These are phyloP conservation scores for Buathra laborator DNA, from an alignment of 2,888 invertebrate genomes.

Conservation along the genomic window DNA sequence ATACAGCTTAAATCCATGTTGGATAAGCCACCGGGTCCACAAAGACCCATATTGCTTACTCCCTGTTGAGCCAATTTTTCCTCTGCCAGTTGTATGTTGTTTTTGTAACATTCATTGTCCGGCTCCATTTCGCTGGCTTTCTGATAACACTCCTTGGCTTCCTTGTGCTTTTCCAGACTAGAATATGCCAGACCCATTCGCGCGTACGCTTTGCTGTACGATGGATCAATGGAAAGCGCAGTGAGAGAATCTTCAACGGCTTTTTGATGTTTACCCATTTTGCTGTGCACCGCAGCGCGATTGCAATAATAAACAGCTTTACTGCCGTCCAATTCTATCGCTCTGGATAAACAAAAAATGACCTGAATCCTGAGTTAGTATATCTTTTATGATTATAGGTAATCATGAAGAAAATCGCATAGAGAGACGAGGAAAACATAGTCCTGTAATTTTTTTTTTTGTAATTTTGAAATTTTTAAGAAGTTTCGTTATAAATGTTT, in stretches of 20 bases:
- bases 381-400: conserved; percentile 66
- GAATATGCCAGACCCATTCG: conserved; percentile 95
- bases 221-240: conserved; percentile 95
- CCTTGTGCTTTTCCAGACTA: conserved; percentile 92
- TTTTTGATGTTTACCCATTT: conserved; percentile 92
- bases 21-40: conserved; percentile 72
- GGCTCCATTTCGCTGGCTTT: conserved; percentile 97
- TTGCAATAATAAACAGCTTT: conserved; percentile 99
- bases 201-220: conserved; percentile 98
- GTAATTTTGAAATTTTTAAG: too few species aligned
- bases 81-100: conserved; percentile 94
- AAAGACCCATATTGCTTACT: conserved; percentile 75
- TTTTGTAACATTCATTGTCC: conserved; percentile 95
- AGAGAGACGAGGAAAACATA: background rate
- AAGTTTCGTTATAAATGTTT: too few species aligned
- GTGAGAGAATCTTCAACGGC: conserved; percentile 96
- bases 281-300: conserved; percentile 97
- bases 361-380: conserved; percentile 65
- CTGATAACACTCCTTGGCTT: conserved; percentile 94
- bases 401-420: conserved; percentile 16
- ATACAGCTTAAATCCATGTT: conserved; percentile 88
- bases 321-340: conserved; percentile 93
- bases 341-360: conserved; percentile 86
- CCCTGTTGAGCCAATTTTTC: conserved; percentile 86
- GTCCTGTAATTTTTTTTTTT: background rate